phyloP scores from a whole-genome alignment of 2,797 vertebrate species.

The Siniperca undulata region DNA sequence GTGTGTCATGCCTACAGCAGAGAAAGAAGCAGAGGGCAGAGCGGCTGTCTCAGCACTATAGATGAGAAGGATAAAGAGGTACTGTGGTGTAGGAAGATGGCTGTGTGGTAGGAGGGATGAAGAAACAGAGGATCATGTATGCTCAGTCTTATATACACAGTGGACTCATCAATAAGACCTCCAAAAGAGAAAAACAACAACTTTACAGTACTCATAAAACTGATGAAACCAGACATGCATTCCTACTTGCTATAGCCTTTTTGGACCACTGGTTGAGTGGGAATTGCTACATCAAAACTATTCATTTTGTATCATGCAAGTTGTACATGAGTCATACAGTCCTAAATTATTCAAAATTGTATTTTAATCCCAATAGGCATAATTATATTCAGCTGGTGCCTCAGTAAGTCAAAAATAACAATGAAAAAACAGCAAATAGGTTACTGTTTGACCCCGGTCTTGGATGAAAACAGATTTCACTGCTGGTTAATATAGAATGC shows the following conservation, averaged over 20 bases:
- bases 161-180: slow-evolving; percentile 23
- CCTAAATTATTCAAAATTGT: slow-evolving; percentile 9
- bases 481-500: slow-evolving; percentile 16
- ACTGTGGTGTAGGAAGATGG: slow-evolving; percentile 40
- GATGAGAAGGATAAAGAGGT: slow-evolving; percentile 65
- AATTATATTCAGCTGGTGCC: slow-evolving; percentile 9
- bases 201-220: not conserved
- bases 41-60: slow-evolving; percentile 58
- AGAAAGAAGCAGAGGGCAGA: slow-evolving; percentile 50
- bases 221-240: slow-evolving; percentile 25
- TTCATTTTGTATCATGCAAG: slow-evolving; percentile 3
- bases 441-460: slow-evolving; percentile 39
- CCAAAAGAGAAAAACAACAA: not conserved
- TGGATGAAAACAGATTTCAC: slow-evolving; percentile 23
- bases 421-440: slow-evolving; percentile 24
- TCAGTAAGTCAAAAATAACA: slow-evolving; percentile 10
- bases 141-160: slow-evolving; percentile 14
- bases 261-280: not conserved
- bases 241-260: slow-evolving; percentile 11
- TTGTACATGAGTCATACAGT: slow-evolving; percentile 15
- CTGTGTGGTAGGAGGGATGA: slow-evolving; percentile 24
- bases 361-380: not conserved
- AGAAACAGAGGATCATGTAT: slow-evolving; percentile 29
- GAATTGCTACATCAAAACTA: not conserved
- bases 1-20: slow-evolving; percentile 58